Evolutionary conservation across 2,113 vertebrate genomes (phyloP).

Genomic region (Paracanthobrama guichenoti): DNA sequence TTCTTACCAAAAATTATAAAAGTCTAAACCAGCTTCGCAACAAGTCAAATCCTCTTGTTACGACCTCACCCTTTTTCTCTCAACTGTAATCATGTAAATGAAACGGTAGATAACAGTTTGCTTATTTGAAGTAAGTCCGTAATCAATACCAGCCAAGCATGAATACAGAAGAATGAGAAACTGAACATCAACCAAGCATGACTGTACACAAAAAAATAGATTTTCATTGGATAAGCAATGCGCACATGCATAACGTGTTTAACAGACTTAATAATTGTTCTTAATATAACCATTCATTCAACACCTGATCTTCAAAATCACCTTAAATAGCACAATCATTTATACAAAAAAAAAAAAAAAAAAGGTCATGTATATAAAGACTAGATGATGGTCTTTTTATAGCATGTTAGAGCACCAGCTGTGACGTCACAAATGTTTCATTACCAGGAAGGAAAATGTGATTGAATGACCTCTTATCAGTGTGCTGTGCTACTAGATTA

Average conservation of each 20-base stretch:
- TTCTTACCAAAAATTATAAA: not conserved
- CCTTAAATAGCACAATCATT: too few species aligned
- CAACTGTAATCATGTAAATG: not conserved
- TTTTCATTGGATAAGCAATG: not conserved
- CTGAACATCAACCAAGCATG: not conserved
- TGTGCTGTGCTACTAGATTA: not conserved
- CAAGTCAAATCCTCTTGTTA: not conserved
- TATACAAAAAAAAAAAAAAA: too few species aligned
- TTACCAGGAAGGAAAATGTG: not conserved
- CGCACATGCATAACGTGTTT: not conserved
- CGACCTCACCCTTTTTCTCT: not conserved
- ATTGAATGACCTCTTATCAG: not conserved
- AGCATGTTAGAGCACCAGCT: not conserved
- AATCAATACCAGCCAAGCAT: not conserved
- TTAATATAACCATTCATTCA: too few species aligned
- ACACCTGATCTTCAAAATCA: too few species aligned
- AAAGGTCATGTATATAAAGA: too few species aligned
- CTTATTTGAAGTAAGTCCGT: not conserved
- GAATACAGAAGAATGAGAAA: not conserved
- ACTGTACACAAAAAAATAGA: not conserved
- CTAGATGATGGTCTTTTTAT: not conserved
- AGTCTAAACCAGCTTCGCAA: not conserved
- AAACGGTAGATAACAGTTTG: not conserved
- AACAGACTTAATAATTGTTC: not conserved
- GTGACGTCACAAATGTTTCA: not conserved